Conservation (phyloP, 2,888 invertebrate species). For the Hydrotaea diabolus region DNA sequence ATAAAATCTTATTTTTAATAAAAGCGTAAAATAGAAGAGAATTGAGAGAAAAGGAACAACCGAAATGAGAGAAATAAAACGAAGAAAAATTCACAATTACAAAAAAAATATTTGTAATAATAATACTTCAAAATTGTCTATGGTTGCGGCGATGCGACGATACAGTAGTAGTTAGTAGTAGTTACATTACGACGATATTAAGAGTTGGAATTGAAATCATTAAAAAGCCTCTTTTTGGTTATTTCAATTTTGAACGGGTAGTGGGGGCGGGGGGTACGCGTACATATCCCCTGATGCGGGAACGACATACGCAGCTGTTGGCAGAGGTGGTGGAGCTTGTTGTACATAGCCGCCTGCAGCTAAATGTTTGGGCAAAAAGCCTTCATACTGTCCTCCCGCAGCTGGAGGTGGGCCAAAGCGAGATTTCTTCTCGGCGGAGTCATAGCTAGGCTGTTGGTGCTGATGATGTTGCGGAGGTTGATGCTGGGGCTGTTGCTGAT, state of each 20-base stretch:
- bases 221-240: constrained; percentile 54
- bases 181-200: constrained; percentile 2
- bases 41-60: constrained; percentile 21
- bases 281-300: constrained; percentile 76
- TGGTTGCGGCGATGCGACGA: constrained; percentile 18
- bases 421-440: constrained; percentile 68
- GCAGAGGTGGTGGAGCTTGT: constrained; percentile 67
- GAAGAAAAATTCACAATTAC: constrained; percentile 32
- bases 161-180: background rate
- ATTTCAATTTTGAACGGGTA: constrained; percentile 79
- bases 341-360: constrained; percentile 68
- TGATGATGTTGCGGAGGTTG: constrained; percentile 49
- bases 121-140: constrained; percentile 35
- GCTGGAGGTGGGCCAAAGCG: constrained; percentile 68
- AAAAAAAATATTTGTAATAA: constrained; percentile 25
- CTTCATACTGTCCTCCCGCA: constrained; percentile 41
- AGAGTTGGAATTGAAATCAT: background rate
- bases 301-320: constrained; percentile 75
- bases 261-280: constrained; percentile 80
- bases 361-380: constrained; percentile 58
- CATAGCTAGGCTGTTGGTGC: constrained; percentile 6
- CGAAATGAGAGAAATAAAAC: constrained; percentile 18
- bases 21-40: constrained; percentile 27
- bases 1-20: constrained; percentile 27
- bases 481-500: constrained; percentile 55